These are phyloP conservation scores for Tragelaphus eurycerus DNA, from an alignment of 2,797 vertebrate genomes.

Conservation along the genomic window DNA sequence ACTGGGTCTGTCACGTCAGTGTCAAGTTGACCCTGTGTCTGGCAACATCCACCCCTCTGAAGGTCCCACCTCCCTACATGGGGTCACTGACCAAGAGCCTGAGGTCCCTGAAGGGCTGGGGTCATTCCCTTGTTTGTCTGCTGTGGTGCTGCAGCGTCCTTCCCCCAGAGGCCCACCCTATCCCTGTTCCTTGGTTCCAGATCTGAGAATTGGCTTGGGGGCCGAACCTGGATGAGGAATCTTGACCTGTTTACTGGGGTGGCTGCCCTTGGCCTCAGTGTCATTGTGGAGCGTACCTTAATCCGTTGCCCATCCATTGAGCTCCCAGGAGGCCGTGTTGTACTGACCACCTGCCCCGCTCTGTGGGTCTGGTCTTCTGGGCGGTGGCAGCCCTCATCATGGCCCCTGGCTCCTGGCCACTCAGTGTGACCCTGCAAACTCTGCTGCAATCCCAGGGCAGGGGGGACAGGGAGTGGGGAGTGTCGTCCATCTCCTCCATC, in stretches of 20 bases:
- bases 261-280: not conserved
- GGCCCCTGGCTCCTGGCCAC: too few relatives aligned
- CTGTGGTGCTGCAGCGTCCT: not conserved
- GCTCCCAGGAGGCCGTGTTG: accelerated
- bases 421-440: not conserved
- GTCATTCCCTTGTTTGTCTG: not conserved
- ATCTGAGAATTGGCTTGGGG: not conserved
- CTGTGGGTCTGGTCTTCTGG: not conserved
- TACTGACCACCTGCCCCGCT: not conserved
- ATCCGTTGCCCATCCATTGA: not conserved
- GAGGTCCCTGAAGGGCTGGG: not conserved
- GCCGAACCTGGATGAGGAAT: not conserved
- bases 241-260: not conserved
- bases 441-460: not conserved
- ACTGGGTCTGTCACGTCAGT: not conserved
- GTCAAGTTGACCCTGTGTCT: not conserved
- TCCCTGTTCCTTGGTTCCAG: not conserved
- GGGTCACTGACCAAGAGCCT: not conserved
- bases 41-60: not conserved
- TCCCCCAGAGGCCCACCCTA: not conserved
- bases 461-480: too few relatives aligned
- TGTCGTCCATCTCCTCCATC: not conserved
- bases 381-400: not conserved
- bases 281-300: not conserved
- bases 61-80: not conserved